These are phyloP conservation scores for Aradophagus sp. DNA, from an alignment of 1,140 invertebrate genomes.

Conservation along the genomic window DNA sequence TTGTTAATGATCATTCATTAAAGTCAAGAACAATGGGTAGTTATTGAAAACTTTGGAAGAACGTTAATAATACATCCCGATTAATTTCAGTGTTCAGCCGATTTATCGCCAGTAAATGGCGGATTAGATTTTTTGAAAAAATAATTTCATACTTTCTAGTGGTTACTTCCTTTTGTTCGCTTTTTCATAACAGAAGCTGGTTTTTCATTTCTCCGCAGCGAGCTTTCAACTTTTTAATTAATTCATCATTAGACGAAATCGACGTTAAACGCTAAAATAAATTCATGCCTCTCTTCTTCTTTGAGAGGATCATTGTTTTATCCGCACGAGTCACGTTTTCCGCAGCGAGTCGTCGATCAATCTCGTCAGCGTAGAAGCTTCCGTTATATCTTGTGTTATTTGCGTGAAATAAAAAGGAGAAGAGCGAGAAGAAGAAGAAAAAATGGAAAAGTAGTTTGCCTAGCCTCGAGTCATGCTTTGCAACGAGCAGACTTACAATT, in stretches of 20 bases:
- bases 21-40: too few relatives aligned
- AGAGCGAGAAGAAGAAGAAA: conserved; percentile 20
- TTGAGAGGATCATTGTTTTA: conserved; percentile 36
- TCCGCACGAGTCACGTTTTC: conserved; percentile 44
- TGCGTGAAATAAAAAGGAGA: conserved; percentile 45
- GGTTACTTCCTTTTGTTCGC: too few relatives aligned
- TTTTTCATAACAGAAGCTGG: too few relatives aligned
- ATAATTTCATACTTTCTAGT: too few relatives aligned
- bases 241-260: conserved; percentile 30
- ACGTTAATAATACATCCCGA: too few relatives aligned
- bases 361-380: conserved; percentile 43
- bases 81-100: too few relatives aligned
- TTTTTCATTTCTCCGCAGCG: too few relatives aligned
- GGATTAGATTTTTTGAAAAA: too few relatives aligned
- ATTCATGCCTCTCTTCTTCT: conserved; percentile 30
- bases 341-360: conserved; percentile 48
- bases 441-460: conserved; percentile 49
- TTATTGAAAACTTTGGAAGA: too few relatives aligned
- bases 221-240: conserved; percentile 33
- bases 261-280: conserved; percentile 14
- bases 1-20: too few relatives aligned
- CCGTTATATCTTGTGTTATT: conserved; percentile 49
- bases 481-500: conserved; percentile 23
- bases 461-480: conserved; percentile 42
- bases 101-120: too few relatives aligned